Conservation (phyloP, 2,888 invertebrate species). For the Agrilus cyanescens region DNA sequence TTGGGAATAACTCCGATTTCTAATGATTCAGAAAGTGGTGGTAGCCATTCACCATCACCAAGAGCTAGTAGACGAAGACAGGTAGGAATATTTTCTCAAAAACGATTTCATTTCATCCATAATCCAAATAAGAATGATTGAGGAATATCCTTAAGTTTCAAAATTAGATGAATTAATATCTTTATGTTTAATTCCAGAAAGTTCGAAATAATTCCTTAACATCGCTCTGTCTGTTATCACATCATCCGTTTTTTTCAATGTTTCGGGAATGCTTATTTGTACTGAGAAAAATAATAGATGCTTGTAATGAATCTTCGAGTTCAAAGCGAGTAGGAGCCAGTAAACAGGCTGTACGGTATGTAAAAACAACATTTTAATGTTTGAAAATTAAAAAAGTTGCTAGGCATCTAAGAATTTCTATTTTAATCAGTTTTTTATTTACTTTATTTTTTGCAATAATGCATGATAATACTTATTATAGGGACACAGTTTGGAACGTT, state of each 20-base stretch:
- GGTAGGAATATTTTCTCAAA: slow-evolving; percentile 32
- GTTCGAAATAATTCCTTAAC: slow-evolving; percentile 89
- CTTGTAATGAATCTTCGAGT: slow-evolving; percentile 90
- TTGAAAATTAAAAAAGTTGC: slow-evolving; percentile 2
- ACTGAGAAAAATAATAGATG: slow-evolving; percentile 90
- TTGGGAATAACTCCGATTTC: slow-evolving; percentile 54
- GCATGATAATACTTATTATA: slow-evolving; percentile 37
- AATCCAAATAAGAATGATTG: no score
- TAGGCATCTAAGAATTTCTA: background rate
- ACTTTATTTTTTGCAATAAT: no score
- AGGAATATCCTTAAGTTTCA: no score
- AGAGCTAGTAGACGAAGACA: slow-evolving; percentile 69
- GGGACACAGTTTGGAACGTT: slow-evolving; percentile 95
- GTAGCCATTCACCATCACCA: slow-evolving; percentile 77
- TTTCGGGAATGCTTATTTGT: slow-evolving; percentile 97
- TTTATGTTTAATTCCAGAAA: slow-evolving; percentile 50
- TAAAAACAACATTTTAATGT: slow-evolving; percentile 4
- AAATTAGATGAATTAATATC: no score
- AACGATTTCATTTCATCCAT: no score
- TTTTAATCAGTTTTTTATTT: no score
- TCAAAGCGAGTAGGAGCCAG: slow-evolving; percentile 83
- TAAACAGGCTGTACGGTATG: slow-evolving; percentile 69
- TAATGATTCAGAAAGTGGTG: slow-evolving; percentile 78
- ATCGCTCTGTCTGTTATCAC: slow-evolving; percentile 92
- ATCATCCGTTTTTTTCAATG: slow-evolving; percentile 98